Percentiles rank a stretch among this genome's conserved stretches.
phyloP scores from a whole-genome alignment of 2,888 invertebrate species.

The Watsonalla cultraria region DNA sequence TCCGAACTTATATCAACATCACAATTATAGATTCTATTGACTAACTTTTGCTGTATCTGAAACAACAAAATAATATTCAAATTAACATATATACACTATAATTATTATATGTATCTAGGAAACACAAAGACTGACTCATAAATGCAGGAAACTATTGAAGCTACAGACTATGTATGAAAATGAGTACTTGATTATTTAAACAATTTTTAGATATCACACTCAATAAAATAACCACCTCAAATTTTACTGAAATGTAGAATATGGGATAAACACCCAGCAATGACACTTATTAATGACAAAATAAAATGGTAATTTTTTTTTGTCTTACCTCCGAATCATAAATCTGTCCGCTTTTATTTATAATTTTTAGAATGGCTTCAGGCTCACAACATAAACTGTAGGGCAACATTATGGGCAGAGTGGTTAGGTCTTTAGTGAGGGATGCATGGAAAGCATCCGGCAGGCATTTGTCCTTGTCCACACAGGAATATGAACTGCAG shows the following conservation, averaged over 20 bases:
- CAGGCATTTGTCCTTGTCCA: constrained; percentile 26
- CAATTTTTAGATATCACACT: too few relatives aligned
- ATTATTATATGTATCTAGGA: too few relatives aligned
- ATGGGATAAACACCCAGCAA: too few relatives aligned
- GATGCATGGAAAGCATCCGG: constrained; percentile 67
- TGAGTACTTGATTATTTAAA: too few relatives aligned
- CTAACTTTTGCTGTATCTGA: constrained; percentile 48
- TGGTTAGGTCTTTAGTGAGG: constrained; percentile 45
- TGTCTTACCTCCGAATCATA: constrained; percentile 38
- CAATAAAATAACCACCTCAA: too few relatives aligned
- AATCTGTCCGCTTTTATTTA: constrained; percentile 29
- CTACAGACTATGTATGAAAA: too few relatives aligned
- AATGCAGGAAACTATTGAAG: too few relatives aligned
- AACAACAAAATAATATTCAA: constrained; percentile 15
- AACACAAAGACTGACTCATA: too few relatives aligned
- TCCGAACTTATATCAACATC: constrained; percentile 29
- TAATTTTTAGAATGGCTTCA: constrained; percentile 42
- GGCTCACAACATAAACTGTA: constrained; percentile 65
- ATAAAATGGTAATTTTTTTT: constrained; percentile 3
- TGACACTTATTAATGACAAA: background rate
- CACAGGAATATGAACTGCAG: constrained; percentile 31
- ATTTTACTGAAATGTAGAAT: too few relatives aligned
- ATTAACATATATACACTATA: background rate
- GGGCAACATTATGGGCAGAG: constrained; percentile 49
- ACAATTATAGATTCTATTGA: constrained; percentile 42